Evolutionary conservation across 2,113 vertebrate genomes (phyloP).

Genomic region (Elephantulus edwardii): DNA sequence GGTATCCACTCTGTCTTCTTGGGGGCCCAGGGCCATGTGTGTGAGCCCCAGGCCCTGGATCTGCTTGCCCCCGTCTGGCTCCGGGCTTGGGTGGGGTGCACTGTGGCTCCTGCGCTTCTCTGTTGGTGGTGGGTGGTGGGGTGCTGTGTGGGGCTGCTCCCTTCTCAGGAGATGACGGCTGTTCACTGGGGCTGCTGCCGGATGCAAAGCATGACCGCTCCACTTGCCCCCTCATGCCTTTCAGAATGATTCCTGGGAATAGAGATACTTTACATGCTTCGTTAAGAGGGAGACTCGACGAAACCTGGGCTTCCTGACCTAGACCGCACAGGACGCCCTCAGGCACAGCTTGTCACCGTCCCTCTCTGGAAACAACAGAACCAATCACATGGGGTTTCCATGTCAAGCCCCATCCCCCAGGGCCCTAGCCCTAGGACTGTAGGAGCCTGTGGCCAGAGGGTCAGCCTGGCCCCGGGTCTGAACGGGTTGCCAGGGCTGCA

Average conservation of each 20-base stretch:
- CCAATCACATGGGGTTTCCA: not conserved
- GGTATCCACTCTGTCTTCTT: not conserved
- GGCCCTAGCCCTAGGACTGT: not conserved
- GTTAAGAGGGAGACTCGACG: not conserved
- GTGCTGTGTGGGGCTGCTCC: not conserved
- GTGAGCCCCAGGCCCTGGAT: not conserved
- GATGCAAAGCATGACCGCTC: too few species aligned
- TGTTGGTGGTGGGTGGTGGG: not conserved
- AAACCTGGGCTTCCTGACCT: not conserved
- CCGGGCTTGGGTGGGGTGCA: not conserved
- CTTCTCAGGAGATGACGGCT: too few species aligned
- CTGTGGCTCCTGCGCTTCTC: not conserved
- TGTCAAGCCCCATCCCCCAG: too few species aligned
- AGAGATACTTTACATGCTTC: not conserved
- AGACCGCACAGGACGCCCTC: not conserved
- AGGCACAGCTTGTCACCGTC: too few species aligned
- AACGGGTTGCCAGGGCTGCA: not conserved
- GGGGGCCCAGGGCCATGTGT: too few species aligned
- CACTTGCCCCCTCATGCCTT: too few species aligned
- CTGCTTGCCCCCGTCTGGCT: not conserved
- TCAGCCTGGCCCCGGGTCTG: not conserved
- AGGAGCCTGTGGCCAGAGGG: not conserved
- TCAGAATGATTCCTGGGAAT: not conserved
- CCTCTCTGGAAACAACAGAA: not conserved
- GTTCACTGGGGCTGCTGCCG: too few species aligned